phyloP scores from a whole-genome alignment of 2,113 vertebrate genomes.

The Mastomys coucha region DNA sequence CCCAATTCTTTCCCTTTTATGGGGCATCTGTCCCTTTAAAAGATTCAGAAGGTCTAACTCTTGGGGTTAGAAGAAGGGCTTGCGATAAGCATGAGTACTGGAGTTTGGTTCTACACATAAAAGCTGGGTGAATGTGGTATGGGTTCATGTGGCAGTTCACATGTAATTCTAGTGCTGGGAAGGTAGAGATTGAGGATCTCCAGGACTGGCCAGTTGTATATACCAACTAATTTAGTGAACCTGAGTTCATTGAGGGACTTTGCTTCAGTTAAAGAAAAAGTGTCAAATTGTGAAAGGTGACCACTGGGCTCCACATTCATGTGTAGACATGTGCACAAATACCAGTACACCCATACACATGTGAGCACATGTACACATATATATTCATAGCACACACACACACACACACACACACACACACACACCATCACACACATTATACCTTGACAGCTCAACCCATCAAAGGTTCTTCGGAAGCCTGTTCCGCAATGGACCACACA shows the following conservation, averaged over 20 bases:
- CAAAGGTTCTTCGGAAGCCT: slow-evolving; percentile 92
- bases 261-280: background rate
- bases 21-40: background rate
- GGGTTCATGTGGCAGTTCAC: background rate
- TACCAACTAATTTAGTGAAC: background rate
- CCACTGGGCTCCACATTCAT: background rate
- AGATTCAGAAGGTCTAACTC: background rate
- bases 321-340: background rate
- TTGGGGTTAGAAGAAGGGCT: background rate
- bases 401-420: background rate
- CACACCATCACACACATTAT: background rate
- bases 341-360: background rate
- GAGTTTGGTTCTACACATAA: background rate
- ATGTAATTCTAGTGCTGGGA: background rate
- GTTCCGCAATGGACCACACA: slow-evolving; percentile 92
- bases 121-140: background rate
- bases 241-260: background rate
- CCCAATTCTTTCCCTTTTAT: background rate
- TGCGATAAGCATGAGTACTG: background rate
- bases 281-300: background rate
- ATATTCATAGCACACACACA: background rate
- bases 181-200: no score
- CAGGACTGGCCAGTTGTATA: background rate
- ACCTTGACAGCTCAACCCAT: slow-evolving; percentile 95
- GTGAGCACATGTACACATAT: background rate